Evolutionary conservation across 2,113 vertebrate genomes (phyloP), one percentile per base, ranked within the genome.

Genomic region (Seriola rivoliana): DNA sequence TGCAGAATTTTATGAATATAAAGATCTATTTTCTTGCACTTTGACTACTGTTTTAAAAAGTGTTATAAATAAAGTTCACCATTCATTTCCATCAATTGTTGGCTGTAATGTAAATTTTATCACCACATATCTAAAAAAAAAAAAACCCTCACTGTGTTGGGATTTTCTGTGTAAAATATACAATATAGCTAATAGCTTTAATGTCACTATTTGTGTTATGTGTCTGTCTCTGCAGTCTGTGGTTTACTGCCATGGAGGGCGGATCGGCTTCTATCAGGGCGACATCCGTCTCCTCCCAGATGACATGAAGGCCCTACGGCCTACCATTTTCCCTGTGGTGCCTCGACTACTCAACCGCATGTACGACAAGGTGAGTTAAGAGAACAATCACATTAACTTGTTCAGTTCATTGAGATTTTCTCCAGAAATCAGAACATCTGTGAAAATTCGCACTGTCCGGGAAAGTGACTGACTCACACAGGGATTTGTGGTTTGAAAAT

Each of bases 241-340:
- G 0, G 98, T 99, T 1, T 98, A 98, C 88, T 99, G 98, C 88
- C 98, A 99, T 0, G 98, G 98, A 11, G 98, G 98, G 38, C 93
- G 97, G 0, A 97, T 99, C 1, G 98, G 98, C 2, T 99, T 99
- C 91, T 99, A 99, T 70, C 98, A 99, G 89, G 98, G 98, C 0
- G 98, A 99, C 55, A 99, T 99, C 71, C 97, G 97, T 4, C 97
- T 99, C 50, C 92, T 99, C 7, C 95, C 98, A 0, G 98, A 99
- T 0, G 98, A 99, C 36, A 99, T 99, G 98, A 99, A 99, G 88
- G 96, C 96, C 1, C 89, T 99, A 40, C 83, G 93, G 11, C 98
- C 98, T 10, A 99, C 98, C 81, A 97, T 99, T 82, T 99, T 99
- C 86, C 98, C 98, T 0, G 98, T 99, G 1, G 98, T 99, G 69